Conservation (phyloP, 2,113 vertebrate genomes). For the Callipepla californica region DNA sequence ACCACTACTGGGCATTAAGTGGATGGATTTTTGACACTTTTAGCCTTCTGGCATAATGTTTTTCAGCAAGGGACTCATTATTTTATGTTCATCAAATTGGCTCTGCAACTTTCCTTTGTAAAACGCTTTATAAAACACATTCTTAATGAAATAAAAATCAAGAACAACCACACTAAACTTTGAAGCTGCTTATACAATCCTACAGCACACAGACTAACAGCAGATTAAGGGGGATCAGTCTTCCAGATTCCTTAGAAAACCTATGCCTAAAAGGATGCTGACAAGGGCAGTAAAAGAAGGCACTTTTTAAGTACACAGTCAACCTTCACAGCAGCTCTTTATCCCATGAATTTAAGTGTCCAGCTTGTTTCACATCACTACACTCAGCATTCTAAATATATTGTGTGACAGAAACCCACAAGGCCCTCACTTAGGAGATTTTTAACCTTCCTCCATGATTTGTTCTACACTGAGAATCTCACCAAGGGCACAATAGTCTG, state of each 20-base stretch:
- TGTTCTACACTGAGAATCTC: fast-evolving
- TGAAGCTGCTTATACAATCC: not conserved
- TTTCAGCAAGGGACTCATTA: not conserved
- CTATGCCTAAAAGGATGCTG: not conserved
- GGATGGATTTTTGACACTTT: not conserved
- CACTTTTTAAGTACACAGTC: not conserved
- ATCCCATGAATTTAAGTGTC: not conserved
- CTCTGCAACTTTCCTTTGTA: not conserved
- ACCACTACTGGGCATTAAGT: not conserved
- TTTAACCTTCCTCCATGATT: not conserved
- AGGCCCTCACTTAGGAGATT: not conserved
- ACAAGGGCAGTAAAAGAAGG: not conserved
- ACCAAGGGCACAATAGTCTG: not conserved
- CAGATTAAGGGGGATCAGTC: not conserved
- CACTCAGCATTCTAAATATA: not conserved
- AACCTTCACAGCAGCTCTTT: slow-evolving; percentile 1
- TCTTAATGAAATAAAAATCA: not conserved
- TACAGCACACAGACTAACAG: not conserved
- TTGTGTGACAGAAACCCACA: slow-evolving; percentile 9
- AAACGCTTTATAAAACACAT: not conserved
- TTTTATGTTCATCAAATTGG: not conserved
- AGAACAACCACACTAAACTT: not conserved
- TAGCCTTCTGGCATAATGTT: not conserved
- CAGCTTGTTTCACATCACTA: not conserved
- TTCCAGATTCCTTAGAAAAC: not conserved